phyloP scores from a whole-genome alignment of 2,797 vertebrate genomes.

The Pitangus sulphuratus region DNA sequence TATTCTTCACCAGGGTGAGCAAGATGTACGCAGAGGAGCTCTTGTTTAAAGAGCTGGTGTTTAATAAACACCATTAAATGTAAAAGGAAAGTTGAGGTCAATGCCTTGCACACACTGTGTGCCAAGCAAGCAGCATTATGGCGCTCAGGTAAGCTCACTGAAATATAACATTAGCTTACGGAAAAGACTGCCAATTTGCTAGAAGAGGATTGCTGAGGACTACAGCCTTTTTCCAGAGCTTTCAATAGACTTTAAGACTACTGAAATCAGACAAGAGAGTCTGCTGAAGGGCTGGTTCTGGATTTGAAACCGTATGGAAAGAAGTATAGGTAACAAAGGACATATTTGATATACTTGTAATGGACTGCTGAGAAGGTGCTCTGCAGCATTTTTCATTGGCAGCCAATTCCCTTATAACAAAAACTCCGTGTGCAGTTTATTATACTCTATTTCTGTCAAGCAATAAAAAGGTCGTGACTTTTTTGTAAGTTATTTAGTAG shows the following conservation, averaged over 20 bases:
- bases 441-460: not conserved
- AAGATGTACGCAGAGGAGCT: not conserved
- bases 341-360: not conserved
- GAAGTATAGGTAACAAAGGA: not conserved
- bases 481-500: not conserved
- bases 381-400: not conserved
- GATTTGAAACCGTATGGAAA: not conserved
- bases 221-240: not conserved
- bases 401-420: not conserved
- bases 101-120: not conserved
- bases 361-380: not conserved
- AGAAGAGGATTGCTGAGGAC: not conserved
- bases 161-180: not conserved
- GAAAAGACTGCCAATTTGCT: not conserved
- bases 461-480: fast-evolving
- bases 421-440: not conserved
- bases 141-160: not conserved
- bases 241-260: not conserved
- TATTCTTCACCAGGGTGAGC: not conserved
- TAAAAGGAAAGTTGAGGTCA: not conserved
- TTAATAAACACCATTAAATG: not conserved
- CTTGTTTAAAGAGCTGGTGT: not conserved
- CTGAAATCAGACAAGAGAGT: not conserved
- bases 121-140: not conserved
- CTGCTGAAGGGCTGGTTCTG: not conserved